These are phyloP conservation scores for Gisinianus flammeolus DNA, from an alignment of 2,888 invertebrate species.

Conservation along the genomic window DNA sequence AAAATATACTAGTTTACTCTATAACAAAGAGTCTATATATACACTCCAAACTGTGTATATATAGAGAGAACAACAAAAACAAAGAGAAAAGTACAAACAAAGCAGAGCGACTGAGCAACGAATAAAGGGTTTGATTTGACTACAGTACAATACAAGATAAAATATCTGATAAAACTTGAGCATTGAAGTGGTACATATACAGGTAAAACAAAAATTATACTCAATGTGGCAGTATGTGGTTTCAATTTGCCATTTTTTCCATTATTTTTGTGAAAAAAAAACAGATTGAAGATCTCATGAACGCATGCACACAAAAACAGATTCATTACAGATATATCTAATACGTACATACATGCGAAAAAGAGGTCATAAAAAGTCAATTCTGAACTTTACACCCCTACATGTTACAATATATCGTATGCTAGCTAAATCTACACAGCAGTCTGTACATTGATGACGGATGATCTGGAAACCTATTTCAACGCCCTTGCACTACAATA, in stretches of 20 bases:
- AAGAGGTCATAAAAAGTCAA: constrained; percentile 14
- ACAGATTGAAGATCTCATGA: neutral
- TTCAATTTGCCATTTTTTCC: neutral
- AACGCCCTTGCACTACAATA: neutral
- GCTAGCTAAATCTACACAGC: neutral
- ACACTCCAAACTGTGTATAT: no score
- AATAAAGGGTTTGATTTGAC: no score
- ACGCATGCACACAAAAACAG: neutral
- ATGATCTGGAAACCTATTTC: neutral
- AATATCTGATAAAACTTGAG: neutral
- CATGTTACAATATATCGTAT: neutral
- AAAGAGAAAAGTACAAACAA: no score
- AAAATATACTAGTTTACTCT: no score
- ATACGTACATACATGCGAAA: no score
- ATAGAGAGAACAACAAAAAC: no score
- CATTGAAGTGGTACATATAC: neutral
- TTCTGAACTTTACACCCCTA: constrained; percentile 5
- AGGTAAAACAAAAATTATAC: neutral
- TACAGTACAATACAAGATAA: neutral
- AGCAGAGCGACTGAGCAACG: no score
- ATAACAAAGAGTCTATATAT: no score
- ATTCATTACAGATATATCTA: no score
- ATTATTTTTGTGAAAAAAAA: neutral
- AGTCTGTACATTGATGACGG: neutral
- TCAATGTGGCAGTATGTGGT: neutral